Conservation (phyloP, 2,113 vertebrate genomes). For the Oncorhynchus clarkii region DNA sequence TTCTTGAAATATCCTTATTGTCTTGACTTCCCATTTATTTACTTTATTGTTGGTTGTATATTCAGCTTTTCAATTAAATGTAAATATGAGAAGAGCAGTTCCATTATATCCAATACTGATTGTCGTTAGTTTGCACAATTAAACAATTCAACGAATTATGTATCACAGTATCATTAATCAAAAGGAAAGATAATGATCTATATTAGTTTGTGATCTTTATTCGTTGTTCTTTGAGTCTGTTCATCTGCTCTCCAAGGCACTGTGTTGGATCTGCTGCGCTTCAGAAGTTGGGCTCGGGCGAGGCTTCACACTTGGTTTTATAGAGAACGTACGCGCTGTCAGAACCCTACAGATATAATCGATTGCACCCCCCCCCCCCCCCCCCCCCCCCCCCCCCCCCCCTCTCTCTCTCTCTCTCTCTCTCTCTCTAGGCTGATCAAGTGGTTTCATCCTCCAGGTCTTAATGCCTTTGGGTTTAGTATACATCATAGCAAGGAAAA, state of each 20-base stretch:
- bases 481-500: neutral
- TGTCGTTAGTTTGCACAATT: neutral
- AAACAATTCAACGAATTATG: too few relatives aligned
- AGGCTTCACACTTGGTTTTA: constrained; percentile 51
- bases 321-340: constrained; percentile 31
- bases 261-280: constrained; percentile 11
- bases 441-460: constrained; percentile 39
- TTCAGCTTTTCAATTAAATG: neutral
- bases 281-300: constrained; percentile 49
- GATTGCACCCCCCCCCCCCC: neutral
- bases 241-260: neutral
- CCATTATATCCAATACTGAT: neutral
- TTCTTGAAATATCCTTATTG: neutral
- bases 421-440: neutral
- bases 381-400: constrained; percentile 13
- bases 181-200: neutral
- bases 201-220: neutral
- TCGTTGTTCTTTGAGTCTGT: neutral
- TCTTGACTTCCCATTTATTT: constrained; percentile 43
- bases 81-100: neutral
- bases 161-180: too few relatives aligned
- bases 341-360: constrained; percentile 4
- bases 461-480: constrained; percentile 34
- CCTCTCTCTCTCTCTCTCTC: constrained; percentile 11
- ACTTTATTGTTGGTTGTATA: neutral